Base-by-base conservation (phyloP, 1,140 invertebrate species). In the Brachionus plicatilis region DNA sequence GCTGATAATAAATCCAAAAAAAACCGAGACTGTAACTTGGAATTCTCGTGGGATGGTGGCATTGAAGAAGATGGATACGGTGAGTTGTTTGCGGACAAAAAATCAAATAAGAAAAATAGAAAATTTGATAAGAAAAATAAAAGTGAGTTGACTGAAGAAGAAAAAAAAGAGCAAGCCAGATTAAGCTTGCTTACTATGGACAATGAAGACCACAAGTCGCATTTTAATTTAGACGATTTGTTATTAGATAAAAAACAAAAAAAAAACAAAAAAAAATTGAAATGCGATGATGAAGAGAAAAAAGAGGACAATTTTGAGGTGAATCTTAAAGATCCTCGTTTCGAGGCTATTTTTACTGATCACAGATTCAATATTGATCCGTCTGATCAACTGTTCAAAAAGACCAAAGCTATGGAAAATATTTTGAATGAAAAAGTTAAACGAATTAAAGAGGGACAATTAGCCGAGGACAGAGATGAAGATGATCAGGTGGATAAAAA, bases 351-450 rank as follows among this genome's bases (percentile, higher is more conserved):
- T 70, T 83, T 70, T 56, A 70, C 11, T 7, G 41, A 83, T 45
- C 65, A 68, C 24, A 68, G 24, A 50, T 83, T 70, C n/a, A 83
- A 83, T 20, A 83, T 83, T 37, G 82, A 83, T 56, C 82, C 47
- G 37, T 68, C 82, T 5, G 47, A 83, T 83, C 82, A 53, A 37
- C 3, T 41, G 41, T 83, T 70, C 41, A 83, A 83, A 83, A 47
- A 68, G 17, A 83, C 82, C 4, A 60, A 68, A 37, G 82, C 47
- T n/a, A 83, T 68, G 60, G 60, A 83, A 50, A 68, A 47, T 68
- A 11, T 83, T n/a, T 45, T 83, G 12, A 45, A 83, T 33, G 82
- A 83, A 70, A 83, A 83, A 60, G 43, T 83, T 4, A 83, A 83
- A 14, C 27, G 60, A 45, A 68, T 60, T 60, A 37, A 80, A 11